These are phyloP conservation scores for Antechinus flavipes DNA, from an alignment of 2,113 vertebrate species.

Conservation along the genomic window DNA sequence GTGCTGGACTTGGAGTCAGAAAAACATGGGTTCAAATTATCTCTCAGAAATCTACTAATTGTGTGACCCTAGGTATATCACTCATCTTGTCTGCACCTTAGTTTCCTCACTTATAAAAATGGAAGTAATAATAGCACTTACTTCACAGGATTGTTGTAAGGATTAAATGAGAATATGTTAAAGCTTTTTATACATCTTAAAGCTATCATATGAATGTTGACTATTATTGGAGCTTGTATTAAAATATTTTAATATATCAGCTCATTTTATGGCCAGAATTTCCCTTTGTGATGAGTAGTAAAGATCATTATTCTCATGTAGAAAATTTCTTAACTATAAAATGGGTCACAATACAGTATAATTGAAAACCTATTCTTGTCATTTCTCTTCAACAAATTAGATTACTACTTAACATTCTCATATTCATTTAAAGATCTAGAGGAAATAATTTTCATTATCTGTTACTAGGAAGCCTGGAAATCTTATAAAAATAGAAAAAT, in stretches of 20 bases:
- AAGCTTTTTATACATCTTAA: not conserved
- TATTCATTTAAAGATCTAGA: not conserved
- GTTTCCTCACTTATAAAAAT: not conserved
- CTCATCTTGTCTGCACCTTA: not conserved
- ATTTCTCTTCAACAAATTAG: not conserved
- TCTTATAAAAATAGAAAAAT: not conserved
- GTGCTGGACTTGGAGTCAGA: not conserved
- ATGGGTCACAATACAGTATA: not conserved
- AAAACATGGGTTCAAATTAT: not conserved
- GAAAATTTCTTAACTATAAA: not conserved
- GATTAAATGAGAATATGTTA: not conserved
- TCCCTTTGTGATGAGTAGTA: not conserved
- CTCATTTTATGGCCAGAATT: not conserved
- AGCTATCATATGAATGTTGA: not conserved
- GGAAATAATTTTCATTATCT: not conserved
- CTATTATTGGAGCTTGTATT: not conserved
- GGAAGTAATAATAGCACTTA: not conserved
- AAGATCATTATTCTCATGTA: not conserved
- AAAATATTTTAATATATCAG: not conserved
- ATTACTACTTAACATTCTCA: not conserved
- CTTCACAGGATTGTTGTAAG: not conserved
- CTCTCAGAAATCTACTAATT: not conserved
- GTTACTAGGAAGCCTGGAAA: not conserved
- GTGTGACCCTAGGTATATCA: not conserved
- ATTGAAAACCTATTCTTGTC: not conserved